Evolutionary conservation across 1,140 invertebrate genomes (phyloP).

Genomic region (Drosophila orena): DNA sequence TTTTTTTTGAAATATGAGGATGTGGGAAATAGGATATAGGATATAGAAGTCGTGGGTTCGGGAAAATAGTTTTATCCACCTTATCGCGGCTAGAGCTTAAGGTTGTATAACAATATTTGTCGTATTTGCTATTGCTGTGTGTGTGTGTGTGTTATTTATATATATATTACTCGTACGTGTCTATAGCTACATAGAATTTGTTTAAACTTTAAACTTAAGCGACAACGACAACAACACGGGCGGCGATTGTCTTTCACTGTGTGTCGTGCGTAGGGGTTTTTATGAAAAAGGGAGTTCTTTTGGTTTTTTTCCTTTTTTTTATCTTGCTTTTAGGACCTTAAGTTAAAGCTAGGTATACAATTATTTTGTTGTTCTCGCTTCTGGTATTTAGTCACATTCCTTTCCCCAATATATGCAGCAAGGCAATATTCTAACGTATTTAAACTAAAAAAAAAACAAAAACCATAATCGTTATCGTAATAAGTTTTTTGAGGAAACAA

Average conservation of each 20-base stretch:
- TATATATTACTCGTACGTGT: constrained; percentile 21
- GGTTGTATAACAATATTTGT: constrained; percentile 57
- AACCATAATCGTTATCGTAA: constrained; percentile 7
- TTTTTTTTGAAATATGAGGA: neutral
- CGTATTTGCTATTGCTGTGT: constrained; percentile 44
- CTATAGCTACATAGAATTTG: constrained; percentile 29
- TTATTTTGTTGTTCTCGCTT: constrained; percentile 29
- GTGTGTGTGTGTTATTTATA: constrained; percentile 33
- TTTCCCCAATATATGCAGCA: constrained; percentile 9
- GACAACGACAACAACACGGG: constrained; percentile 52
- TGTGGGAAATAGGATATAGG: neutral
- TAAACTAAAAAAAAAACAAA: constrained; percentile 9
- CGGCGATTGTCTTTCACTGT: constrained; percentile 50
- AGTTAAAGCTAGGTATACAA: constrained; percentile 28
- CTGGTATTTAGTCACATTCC: constrained; percentile 4
- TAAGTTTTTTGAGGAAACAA: constrained; percentile 14
- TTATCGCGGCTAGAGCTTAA: constrained; percentile 37
- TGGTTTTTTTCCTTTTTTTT: neutral
- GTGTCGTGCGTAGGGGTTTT: constrained; percentile 17
- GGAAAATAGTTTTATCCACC: constrained; percentile 10
- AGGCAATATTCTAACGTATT: constrained; percentile 9
- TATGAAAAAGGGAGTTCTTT: neutral
- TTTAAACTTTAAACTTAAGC: constrained; percentile 42
- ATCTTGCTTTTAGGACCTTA: constrained; percentile 6
- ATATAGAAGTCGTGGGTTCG: constrained; percentile 2